Percentiles rank a stretch among this genome's conserved stretches.
phyloP scores from a whole-genome alignment of 23 tunicate genomes.

The Pegea sp. region DNA sequence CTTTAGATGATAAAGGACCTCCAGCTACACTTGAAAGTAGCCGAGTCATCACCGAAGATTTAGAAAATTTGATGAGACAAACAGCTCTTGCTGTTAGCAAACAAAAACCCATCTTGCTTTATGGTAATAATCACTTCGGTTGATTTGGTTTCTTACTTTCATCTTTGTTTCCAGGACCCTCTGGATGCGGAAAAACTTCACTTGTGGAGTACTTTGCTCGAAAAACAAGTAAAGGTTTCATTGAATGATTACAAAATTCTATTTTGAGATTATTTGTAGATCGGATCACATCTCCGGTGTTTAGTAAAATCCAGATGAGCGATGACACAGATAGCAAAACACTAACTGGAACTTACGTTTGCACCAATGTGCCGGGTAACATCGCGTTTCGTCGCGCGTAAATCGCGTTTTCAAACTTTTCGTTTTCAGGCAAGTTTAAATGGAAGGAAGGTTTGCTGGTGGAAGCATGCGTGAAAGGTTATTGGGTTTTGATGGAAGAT shows the following conservation, averaged over 20 bases:
- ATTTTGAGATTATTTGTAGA: conserved; percentile 4
- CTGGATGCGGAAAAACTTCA: conserved; percentile 90
- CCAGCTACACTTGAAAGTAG: not conserved
- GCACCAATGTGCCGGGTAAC: conserved; percentile 52
- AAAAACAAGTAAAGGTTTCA: conserved; percentile 11
- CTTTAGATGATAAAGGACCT: conserved; percentile 2
- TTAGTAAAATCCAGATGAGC: conserved; percentile 61
- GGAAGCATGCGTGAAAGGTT: conserved; percentile 47
- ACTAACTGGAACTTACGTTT: conserved; percentile 54
- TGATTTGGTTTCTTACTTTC: too few relatives aligned
- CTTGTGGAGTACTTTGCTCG: conserved; percentile 49
- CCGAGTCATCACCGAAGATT: not conserved
- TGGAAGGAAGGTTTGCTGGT: conserved; percentile 84
- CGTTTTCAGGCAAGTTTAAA: conserved; percentile 38
- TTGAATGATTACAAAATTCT: not conserved
- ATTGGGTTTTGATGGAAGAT: conserved; percentile 91
- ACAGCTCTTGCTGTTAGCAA: too few relatives aligned
- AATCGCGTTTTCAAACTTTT: not conserved
- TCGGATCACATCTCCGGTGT: conserved; percentile 20
- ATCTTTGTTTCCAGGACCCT: too few relatives aligned
- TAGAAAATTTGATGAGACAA: too few relatives aligned
- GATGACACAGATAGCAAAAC: conserved; percentile 90
- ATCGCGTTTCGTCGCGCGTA: not conserved
- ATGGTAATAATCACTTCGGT: too few relatives aligned
- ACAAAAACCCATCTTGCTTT: not conserved